A percentile compares a stretch with the other conserved stretches of the same genome.
phyloP scores from a whole-genome alignment of 2,797 vertebrate genomes.

The Trematomus bernacchii region DNA sequence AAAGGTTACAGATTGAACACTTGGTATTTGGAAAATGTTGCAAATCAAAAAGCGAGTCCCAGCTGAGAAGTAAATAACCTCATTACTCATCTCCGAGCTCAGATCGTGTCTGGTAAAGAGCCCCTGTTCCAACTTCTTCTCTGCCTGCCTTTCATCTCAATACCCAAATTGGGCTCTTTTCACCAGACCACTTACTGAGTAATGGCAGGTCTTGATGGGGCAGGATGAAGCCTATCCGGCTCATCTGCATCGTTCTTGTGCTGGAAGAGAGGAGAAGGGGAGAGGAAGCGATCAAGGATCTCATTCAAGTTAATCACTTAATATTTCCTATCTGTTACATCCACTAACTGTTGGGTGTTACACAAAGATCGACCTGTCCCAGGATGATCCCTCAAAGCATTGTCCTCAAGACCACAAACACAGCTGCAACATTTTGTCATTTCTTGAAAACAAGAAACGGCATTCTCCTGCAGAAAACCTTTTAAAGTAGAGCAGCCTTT shows the following conservation, averaged over 20 bases:
- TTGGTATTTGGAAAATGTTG: conserved; percentile 55
- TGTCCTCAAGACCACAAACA: conserved; percentile 11
- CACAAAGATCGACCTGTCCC: not conserved
- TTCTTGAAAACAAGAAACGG: conserved; percentile 29
- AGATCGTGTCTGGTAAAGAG: conserved; percentile 50
- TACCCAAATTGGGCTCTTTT: conserved; percentile 63
- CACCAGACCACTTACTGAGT: conserved; percentile 45
- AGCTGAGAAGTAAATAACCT: conserved; percentile 71
- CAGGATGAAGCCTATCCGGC: conserved; percentile 39
- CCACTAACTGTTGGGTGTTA: not conserved
- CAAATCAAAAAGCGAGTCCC: conserved; percentile 52
- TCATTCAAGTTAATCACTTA: conserved; percentile 28
- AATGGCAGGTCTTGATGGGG: conserved; percentile 50
- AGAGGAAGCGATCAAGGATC: conserved; percentile 20
- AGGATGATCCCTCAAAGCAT: not conserved
- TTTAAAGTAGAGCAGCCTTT: conserved; percentile 28
- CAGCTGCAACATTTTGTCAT: conserved; percentile 7
- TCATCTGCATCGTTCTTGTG: conserved; percentile 48
- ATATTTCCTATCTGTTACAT: conserved; percentile 15
- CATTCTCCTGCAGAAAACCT: conserved; percentile 24
- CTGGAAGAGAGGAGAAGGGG: conserved; percentile 1
- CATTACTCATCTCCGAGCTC: conserved; percentile 61
- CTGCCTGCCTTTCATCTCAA: conserved; percentile 66
- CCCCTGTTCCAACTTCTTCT: conserved; percentile 43
- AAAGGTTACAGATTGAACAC: conserved; percentile 43